These are phyloP conservation scores for Andrena trimmerana DNA, from an alignment of 2,888 invertebrate species.

Conservation along the genomic window DNA sequence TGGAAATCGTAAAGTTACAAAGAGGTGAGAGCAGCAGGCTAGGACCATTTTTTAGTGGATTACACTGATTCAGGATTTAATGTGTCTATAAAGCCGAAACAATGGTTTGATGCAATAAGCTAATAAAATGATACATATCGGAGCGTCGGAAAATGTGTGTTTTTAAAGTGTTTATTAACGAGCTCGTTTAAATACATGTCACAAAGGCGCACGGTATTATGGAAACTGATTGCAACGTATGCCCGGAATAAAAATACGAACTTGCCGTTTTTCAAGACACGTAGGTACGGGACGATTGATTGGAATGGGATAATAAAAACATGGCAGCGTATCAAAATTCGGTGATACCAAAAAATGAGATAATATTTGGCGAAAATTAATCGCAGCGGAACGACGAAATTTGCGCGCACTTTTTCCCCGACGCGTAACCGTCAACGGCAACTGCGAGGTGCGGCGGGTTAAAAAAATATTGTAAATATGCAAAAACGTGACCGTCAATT, in stretches of 20 bases:
- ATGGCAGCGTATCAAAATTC: slow-evolving; percentile 64
- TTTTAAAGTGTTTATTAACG: slow-evolving; percentile 54
- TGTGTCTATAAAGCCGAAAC: neutral
- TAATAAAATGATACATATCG: slow-evolving; percentile 1
- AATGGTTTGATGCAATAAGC: neutral
- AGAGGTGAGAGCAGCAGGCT: too few species aligned
- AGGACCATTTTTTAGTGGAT: too few species aligned
- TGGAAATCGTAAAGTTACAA: too few species aligned
- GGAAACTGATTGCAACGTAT: slow-evolving; percentile 29
- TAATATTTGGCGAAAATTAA: slow-evolving; percentile 65
- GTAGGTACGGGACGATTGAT: slow-evolving; percentile 57
- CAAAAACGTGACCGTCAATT: slow-evolving; percentile 43
- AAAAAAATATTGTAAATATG: slow-evolving; percentile 64
- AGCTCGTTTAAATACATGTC: slow-evolving; percentile 47
- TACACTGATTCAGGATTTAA: too few species aligned
- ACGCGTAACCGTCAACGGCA: neutral
- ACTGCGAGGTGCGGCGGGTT: neutral
- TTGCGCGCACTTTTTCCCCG: slow-evolving; percentile 36
- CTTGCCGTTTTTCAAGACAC: slow-evolving; percentile 53
- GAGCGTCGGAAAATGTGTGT: slow-evolving; percentile 13
- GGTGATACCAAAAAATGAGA: slow-evolving; percentile 55
- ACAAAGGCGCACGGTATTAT: slow-evolving; percentile 36
- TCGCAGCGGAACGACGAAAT: slow-evolving; percentile 57
- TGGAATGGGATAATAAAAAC: slow-evolving; percentile 59
- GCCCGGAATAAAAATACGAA: slow-evolving; percentile 53